A percentile compares a stretch with the other conserved stretches of the same genome.
phyloP scores from a whole-genome alignment of 2,797 vertebrate species.

The Alcedo atthis region DNA sequence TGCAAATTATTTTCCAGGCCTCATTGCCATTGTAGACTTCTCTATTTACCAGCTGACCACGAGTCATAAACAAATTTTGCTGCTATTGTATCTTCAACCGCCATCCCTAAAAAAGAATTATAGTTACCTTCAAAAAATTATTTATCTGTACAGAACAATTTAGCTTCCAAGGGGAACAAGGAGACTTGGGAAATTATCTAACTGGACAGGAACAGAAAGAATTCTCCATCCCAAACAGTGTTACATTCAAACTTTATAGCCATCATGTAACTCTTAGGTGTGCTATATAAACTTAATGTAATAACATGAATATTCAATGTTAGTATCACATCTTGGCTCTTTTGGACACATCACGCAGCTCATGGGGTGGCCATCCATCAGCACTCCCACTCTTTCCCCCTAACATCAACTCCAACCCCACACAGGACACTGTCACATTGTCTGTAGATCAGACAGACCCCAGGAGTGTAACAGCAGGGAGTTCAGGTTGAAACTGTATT shows the following conservation, averaged over 20 bases:
- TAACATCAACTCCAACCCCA: neutral
- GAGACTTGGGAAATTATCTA: neutral
- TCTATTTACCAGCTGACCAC: constrained; percentile 80
- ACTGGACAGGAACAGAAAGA: neutral
- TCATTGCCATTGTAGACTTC: neutral
- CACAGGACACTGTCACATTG: neutral
- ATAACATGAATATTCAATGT: neutral
- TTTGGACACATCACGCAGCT: neutral
- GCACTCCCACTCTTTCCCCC: neutral
- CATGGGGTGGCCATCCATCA: neutral
- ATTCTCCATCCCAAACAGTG: neutral
- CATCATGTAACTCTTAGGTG: neutral
- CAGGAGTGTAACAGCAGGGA: neutral
- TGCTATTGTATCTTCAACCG: constrained; percentile 89
- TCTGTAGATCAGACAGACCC: neutral
- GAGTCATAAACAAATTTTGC: constrained; percentile 91
- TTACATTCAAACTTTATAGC: neutral
- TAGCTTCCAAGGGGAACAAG: neutral
- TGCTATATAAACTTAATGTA: neutral
- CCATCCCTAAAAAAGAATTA: constrained; percentile 86
- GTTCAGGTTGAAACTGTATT: neutral
- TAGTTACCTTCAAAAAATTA: neutral
- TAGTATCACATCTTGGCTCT: neutral
- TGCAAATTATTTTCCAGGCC: neutral
- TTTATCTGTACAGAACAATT: neutral